phyloP scores from a whole-genome alignment of 2,113 vertebrate species.

The Sinocyclocheilus anshuiensis region DNA sequence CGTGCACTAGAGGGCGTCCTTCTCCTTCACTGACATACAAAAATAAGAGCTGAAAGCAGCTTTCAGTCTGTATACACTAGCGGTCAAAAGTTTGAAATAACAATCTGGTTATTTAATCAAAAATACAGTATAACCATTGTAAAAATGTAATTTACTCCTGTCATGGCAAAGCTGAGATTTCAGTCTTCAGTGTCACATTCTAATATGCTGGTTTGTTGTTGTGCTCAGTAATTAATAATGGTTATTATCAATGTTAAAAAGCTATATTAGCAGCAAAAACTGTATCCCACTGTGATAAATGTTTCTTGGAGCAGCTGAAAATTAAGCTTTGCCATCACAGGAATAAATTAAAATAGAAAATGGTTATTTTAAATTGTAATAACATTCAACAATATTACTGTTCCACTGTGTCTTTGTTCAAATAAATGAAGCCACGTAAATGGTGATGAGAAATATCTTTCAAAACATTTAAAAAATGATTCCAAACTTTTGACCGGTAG shows the following conservation, averaged over 20 bases:
- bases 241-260: not conserved
- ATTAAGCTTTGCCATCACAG: not conserved
- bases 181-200: not conserved
- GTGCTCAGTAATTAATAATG: not conserved
- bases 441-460: not conserved
- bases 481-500: not conserved
- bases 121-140: not conserved
- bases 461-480: not conserved
- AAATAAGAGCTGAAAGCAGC: not conserved
- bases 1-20: constrained; percentile 5
- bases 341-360: not conserved
- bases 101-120: not conserved
- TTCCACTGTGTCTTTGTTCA: not conserved
- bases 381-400: not conserved
- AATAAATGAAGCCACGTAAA: not conserved
- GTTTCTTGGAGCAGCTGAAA: not conserved
- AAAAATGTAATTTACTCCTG: too few relatives aligned
- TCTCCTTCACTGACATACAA: not conserved
- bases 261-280: too few relatives aligned
- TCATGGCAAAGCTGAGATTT: not conserved
- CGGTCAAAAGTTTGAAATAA: not conserved
- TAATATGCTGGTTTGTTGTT: not conserved
- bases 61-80: not conserved
- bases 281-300: too few relatives aligned
- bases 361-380: not conserved